Evolutionary conservation across 2,797 vertebrate genomes (phyloP), one percentile per base, ranked within the genome.

Genomic region (Bucorvus abyssinicus): DNA sequence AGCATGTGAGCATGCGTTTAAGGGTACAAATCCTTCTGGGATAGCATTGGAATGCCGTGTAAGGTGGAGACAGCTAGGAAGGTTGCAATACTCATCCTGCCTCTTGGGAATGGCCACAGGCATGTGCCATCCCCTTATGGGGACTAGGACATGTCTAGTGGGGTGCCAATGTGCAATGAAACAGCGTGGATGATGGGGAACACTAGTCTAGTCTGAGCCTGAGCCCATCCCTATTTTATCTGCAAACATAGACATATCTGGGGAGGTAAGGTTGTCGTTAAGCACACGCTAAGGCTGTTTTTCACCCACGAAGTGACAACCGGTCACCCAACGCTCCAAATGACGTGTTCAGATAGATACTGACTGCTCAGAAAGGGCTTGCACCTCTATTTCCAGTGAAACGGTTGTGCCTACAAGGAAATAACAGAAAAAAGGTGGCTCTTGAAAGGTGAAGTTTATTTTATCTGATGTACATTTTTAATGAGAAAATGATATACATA

Each of bases 121-220:
- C 23, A 13, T 0, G 0, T 7, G 17, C 17, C 22, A 30, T 34
- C 30, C 75, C 34, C 67, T 84, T 19, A 17, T 15, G 27, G 42
- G 34, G 15, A 32, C 42, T 27, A 55, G 44, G 60, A 69, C 7
- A 0, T 12, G 14, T 4, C n/a, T 42, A 24, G 27, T 12, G 32
- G 16, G 16, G 12, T 67, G 52, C 12, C 24, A 50, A 7, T 0
- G 12, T 34, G n/a, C 50, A 73, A 0, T 14, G 44, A n/a, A 89
- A 29, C 10, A 29, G 18, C 0, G 0, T 6, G 44, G 23, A 34
- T 49, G 18, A 14, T 49, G 14, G 9, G 44, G 5, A 67, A 32
- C 6, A 10, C 22, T 16, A 4, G n/a, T 34, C 44, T 44, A 74
- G 38, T 44, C 32, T 9, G 24, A 63, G 29, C 8, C 26, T 47